These are phyloP conservation scores for Drosophila ezoana DNA, from an alignment of 2,888 invertebrate species.

Conservation along the genomic window DNA sequence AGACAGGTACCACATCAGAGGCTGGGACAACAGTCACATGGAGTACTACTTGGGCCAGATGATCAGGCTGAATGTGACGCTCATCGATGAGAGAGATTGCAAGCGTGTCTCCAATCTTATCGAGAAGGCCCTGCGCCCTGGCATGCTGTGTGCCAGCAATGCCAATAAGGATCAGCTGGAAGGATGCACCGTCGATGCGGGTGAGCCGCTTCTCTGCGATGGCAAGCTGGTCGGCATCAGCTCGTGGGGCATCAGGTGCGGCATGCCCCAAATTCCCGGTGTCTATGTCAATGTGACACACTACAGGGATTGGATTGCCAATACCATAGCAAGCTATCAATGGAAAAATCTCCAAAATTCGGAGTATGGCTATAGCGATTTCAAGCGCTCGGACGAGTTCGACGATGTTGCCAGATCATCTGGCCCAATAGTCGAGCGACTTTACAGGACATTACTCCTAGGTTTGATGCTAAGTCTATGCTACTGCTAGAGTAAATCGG, in stretches of 20 bases:
- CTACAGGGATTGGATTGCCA: constrained; percentile 57
- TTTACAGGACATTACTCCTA: not conserved
- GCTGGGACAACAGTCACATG: constrained; percentile 7
- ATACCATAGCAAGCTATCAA: not conserved
- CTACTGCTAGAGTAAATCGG: not conserved
- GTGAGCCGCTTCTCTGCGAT: constrained; percentile 89
- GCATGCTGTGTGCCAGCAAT: constrained; percentile 90
- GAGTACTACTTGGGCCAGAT: not conserved
- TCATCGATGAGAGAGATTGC: not conserved
- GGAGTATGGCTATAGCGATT: no score
- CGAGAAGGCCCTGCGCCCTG: constrained; percentile 54
- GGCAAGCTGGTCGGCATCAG: constrained; percentile 91
- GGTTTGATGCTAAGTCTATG: not conserved
- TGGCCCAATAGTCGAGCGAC: not conserved
- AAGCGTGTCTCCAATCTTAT: not conserved
- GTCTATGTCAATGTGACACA: constrained; percentile 89
- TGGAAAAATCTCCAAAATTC: no score
- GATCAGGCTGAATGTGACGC: not conserved
- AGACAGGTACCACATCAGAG: constrained; percentile 10
- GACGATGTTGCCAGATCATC: no score
- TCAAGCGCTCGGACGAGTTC: not conserved
- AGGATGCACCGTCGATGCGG: constrained; percentile 92
- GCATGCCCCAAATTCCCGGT: constrained; percentile 89
- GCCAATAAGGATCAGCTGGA: constrained; percentile 89
- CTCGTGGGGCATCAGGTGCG: constrained; percentile 93